Conservation (phyloP, 2,113 vertebrate species). For the Atractosteus spatula region DNA sequence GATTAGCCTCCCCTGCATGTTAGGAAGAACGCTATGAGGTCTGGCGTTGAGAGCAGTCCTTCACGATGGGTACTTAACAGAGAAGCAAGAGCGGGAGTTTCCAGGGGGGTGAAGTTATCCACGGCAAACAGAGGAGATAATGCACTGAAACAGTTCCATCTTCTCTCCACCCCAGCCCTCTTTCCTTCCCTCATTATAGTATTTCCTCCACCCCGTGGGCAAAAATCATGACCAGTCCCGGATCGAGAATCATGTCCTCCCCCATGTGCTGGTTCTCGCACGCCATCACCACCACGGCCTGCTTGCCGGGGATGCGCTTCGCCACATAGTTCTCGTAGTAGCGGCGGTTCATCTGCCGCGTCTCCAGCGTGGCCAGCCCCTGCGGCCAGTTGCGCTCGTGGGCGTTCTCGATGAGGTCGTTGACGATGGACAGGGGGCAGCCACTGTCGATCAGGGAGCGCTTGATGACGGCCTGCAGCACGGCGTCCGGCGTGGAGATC, state of each 20-base stretch:
- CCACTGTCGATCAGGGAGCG: slow-evolving; percentile 95
- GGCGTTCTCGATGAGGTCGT: slow-evolving; percentile 95
- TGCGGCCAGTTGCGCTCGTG: slow-evolving; percentile 97
- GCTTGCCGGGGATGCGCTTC: slow-evolving; percentile 95
- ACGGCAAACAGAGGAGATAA: neutral
- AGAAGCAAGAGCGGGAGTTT: neutral
- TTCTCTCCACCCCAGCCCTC: neutral
- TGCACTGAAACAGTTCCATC: neutral
- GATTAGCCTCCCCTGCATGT: too few relatives aligned
- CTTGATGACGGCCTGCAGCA: slow-evolving; percentile 95
- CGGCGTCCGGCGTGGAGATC: slow-evolving; percentile 95
- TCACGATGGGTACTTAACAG: neutral
- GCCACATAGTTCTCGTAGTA: slow-evolving; percentile 99
- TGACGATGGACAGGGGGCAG: slow-evolving; percentile 90
- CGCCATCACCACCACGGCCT: slow-evolving; percentile 97
- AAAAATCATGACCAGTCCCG: slow-evolving; percentile 95
- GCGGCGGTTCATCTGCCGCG: slow-evolving; percentile 94
- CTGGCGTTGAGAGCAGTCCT: too few relatives aligned
- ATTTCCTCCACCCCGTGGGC: slow-evolving; percentile 95
- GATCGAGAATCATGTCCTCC: slow-evolving; percentile 97
- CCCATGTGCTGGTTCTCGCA: slow-evolving; percentile 98
- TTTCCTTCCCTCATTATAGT: slow-evolving; percentile 49
- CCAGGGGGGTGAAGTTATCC: neutral
- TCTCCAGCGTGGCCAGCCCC: slow-evolving; percentile 94
- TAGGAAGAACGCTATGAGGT: too few relatives aligned